Base-by-base conservation (phyloP, 2,888 invertebrate genomes). In the Lepeophtheirus nordmannii region DNA sequence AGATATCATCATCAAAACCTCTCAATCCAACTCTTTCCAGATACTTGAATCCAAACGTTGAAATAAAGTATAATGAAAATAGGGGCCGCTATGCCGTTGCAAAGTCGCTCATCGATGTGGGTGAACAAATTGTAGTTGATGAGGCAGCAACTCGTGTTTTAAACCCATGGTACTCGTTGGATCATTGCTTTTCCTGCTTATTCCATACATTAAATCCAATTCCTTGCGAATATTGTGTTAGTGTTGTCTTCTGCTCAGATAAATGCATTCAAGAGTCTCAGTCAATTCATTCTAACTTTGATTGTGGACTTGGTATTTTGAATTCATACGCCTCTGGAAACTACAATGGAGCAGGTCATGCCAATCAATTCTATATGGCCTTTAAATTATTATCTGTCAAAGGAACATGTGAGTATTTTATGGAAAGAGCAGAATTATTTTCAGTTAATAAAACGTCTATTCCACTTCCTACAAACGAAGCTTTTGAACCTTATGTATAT, bases 71-170 rank as follows among this genome's bases (percentile, higher is more conserved):
- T 30, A n/a, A 22, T 10, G 60, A 60, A 22, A 17, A 23, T 7
- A 20, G n/a, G 17, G 60, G 60, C 2, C 60, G 60, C 20, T 60
- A 38, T 60, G 60, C 38, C 14, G 60, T 37, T 10, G 60, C 60
- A 17, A 60, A 38, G 17, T 37, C 30, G 30, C 11, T 37, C 22
- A 60, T 60, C 17, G 60, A 60, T 37, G 60, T 60, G 10, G 60
- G 60, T 3, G 60, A 60, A 30, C 30, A 38, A 17, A 60, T 60
- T 14, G 39, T 60, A 23, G 37, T 30, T 17, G 60, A 60, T 30
- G 30, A 38, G 30, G 37, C 60, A 37, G 60, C 38, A 9, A 17
- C 17, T 17, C 22, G 39, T 30, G 11, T 12, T 30, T 17, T 60
- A 17, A 7, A 60, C 9, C 60, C 60, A 10, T 30, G 30, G 20